These are phyloP conservation scores for Erynnis tages DNA, from an alignment of 2,888 invertebrate species.

Conservation along the genomic window DNA sequence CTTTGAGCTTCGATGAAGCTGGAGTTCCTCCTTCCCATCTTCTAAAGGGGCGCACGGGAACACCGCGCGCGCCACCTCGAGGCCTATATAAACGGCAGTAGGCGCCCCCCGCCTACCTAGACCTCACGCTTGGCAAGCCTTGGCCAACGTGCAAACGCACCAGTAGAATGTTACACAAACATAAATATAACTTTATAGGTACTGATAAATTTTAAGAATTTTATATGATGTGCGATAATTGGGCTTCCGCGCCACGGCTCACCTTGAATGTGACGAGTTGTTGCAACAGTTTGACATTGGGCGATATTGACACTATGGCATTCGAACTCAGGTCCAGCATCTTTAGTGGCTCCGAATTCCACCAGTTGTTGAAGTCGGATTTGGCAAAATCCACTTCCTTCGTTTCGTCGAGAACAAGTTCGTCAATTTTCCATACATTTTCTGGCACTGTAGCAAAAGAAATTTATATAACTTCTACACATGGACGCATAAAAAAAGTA, in stretches of 20 bases:
- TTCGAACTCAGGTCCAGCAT: constrained; percentile 90
- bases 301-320: constrained; percentile 83
- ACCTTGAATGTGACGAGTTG: constrained; percentile 87
- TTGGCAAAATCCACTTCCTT: constrained; percentile 83
- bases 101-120: too few species aligned
- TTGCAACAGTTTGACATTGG: constrained; percentile 84
- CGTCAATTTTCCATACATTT: constrained; percentile 87
- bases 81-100: too few species aligned
- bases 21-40: too few species aligned
- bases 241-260: constrained; percentile 41
- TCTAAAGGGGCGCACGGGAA: too few species aligned
- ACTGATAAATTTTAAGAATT: neutral
- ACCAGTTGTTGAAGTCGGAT: constrained; percentile 86
- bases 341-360: constrained; percentile 90
- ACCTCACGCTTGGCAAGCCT: too few species aligned
- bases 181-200: too few species aligned
- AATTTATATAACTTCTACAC: neutral
- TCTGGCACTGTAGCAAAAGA: constrained; percentile 82
- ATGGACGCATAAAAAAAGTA: too few species aligned
- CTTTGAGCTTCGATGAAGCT: too few species aligned
- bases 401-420: constrained; percentile 82
- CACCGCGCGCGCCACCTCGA: too few species aligned
- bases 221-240: constrained; percentile 1
- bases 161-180: too few species aligned
- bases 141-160: too few species aligned